These are phyloP conservation scores for Orius laevigatus DNA, from an alignment of 1,140 invertebrate genomes.

Conservation along the genomic window DNA sequence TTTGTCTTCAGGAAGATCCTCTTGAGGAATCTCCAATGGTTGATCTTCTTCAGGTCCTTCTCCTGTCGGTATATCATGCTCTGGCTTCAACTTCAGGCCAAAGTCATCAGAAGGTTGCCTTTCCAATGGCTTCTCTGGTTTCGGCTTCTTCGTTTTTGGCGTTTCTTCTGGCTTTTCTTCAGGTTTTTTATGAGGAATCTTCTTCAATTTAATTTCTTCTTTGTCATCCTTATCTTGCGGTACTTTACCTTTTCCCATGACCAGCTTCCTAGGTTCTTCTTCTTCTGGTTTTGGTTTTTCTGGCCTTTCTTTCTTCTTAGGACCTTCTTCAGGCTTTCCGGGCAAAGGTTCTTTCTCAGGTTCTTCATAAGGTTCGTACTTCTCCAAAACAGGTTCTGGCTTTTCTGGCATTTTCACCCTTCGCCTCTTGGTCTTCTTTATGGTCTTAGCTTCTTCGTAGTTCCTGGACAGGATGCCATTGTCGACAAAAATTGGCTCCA, in stretches of 20 bases:
- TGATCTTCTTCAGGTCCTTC: conserved; percentile 16
- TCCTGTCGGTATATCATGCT: conserved; percentile 20
- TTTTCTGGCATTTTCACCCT: conserved; percentile 30
- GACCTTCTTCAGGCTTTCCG: conserved; percentile 18
- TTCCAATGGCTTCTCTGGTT: conserved; percentile 22
- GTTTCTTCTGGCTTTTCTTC: conserved; percentile 17
- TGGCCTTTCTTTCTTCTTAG: conserved; percentile 25
- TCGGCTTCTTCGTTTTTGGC: conserved; percentile 20
- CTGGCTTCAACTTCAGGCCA: conserved; percentile 19
- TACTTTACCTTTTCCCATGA: conserved; percentile 22
- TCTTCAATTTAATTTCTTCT: conserved; percentile 19
- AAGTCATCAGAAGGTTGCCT: conserved; percentile 20
- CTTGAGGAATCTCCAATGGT: conserved; percentile 17
- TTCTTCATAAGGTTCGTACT: conserved; percentile 29
- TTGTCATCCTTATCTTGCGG: conserved; percentile 18
- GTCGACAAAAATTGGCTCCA: conserved; percentile 28
- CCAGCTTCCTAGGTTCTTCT: conserved; percentile 26
- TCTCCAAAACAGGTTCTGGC: conserved; percentile 29
- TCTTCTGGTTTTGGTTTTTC: conserved; percentile 24
- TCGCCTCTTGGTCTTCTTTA: conserved; percentile 38
- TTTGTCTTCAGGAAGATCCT: conserved; percentile 19
- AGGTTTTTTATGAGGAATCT: conserved; percentile 13
- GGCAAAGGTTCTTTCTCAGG: conserved; percentile 18
- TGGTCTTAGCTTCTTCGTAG: conserved; percentile 43
- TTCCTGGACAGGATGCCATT: conserved; percentile 50